phyloP scores from a whole-genome alignment of 2,888 invertebrate genomes.

The Cantharis rufa region DNA sequence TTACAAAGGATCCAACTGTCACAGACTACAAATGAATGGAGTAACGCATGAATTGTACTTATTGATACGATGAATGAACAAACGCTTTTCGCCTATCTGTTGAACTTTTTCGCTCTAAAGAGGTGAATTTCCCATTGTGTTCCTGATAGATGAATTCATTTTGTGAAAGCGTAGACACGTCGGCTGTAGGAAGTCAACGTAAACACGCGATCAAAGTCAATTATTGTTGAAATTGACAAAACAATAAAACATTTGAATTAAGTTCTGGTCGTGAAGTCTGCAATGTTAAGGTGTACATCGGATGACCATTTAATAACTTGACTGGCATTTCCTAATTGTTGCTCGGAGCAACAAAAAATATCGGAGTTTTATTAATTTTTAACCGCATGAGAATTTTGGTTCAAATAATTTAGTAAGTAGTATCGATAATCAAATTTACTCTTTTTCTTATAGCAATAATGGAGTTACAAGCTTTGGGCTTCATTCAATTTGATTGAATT shows the following conservation, averaged over 20 bases:
- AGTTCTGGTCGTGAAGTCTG: not conserved
- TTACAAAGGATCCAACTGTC: not conserved
- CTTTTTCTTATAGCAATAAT: not conserved
- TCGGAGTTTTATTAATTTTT: too few relatives aligned
- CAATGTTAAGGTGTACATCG: not conserved
- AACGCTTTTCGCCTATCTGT: not conserved
- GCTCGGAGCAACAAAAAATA: too few relatives aligned
- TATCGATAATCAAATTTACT: not conserved
- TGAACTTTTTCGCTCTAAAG: not conserved
- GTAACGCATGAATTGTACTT: not conserved
- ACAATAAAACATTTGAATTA: not conserved
- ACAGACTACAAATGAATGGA: not conserved
- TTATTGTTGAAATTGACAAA: not conserved
- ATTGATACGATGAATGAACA: not conserved
- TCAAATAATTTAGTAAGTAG: not conserved
- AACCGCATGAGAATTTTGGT: not conserved
- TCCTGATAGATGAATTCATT: not conserved
- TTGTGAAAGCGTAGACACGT: not conserved
- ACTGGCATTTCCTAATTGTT: too few relatives aligned
- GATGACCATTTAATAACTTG: too few relatives aligned
- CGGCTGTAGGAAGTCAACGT: not conserved
- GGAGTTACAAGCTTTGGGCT: not conserved
- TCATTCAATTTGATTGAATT: not conserved
- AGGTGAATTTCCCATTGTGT: not conserved
- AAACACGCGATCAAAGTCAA: not conserved